Evolutionary conservation across 2,888 invertebrate genomes (phyloP).

Genomic region (Fissipunctia ypsillon): DNA sequence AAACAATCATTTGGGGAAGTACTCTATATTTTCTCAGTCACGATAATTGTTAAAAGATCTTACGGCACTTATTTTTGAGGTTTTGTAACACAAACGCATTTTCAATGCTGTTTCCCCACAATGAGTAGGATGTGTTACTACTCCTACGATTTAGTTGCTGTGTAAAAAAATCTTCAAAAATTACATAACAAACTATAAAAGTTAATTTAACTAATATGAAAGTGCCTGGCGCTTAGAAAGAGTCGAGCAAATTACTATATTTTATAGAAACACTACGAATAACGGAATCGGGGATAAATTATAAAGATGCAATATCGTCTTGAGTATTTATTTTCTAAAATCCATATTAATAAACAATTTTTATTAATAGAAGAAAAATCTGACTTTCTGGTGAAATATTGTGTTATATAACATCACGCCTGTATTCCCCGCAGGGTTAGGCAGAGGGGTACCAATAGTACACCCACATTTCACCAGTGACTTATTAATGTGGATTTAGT

Average conservation of each 20-base stretch:
- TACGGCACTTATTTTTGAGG: slow-evolving; percentile 1
- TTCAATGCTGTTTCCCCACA: background rate
- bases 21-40: slow-evolving; percentile 1
- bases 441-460: no score
- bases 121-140: background rate
- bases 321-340: slow-evolving; percentile 48
- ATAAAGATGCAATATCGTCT: slow-evolving; percentile 62
- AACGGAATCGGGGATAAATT: slow-evolving; percentile 50
- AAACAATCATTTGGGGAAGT: slow-evolving; percentile 2
- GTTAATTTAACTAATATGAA: slow-evolving; percentile 20
- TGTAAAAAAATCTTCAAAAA: slow-evolving; percentile 10
- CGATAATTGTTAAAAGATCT: background rate
- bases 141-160: slow-evolving; percentile 1
- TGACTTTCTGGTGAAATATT: slow-evolving; percentile 12
- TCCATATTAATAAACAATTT: slow-evolving; percentile 28
- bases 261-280: slow-evolving; percentile 37
- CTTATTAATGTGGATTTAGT: slow-evolving; percentile 43
- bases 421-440: no score
- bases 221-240: slow-evolving; percentile 40
- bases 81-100: slow-evolving; percentile 10
- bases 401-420: no score
- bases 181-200: background rate
- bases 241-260: slow-evolving; percentile 36
- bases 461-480: slow-evolving; percentile 1
- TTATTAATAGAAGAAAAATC: background rate